phyloP scores from a whole-genome alignment of 2,797 vertebrate genomes.

The Percopsis omiscomaycus region DNA sequence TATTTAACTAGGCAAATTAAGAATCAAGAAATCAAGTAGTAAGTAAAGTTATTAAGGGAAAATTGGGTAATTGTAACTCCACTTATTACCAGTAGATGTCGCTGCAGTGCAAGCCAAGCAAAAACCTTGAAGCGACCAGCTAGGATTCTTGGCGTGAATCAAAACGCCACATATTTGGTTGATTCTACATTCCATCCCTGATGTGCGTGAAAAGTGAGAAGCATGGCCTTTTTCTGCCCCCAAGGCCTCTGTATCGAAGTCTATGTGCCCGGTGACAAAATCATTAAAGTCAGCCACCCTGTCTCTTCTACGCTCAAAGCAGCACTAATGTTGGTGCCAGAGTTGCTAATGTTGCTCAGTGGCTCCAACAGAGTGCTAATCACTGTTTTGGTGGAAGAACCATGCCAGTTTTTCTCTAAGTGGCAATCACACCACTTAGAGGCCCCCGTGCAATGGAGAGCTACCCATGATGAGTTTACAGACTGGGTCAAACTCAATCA shows the following conservation, averaged over 20 bases:
- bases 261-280: slow-evolving; percentile 15
- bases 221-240: slow-evolving; percentile 25
- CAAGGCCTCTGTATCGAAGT: slow-evolving; percentile 6
- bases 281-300: slow-evolving; percentile 17
- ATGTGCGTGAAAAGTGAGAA: slow-evolving; percentile 43
- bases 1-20: too few relatives aligned
- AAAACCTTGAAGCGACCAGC: not conserved
- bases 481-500: slow-evolving; percentile 59
- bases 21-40: too few relatives aligned
- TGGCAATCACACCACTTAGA: slow-evolving; percentile 56
- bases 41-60: too few relatives aligned
- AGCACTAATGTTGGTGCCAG: slow-evolving; percentile 52
- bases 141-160: slow-evolving; percentile 4
- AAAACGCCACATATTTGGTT: slow-evolving; percentile 12
- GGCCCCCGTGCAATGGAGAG: slow-evolving; percentile 23
- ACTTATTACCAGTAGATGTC: slow-evolving; percentile 63
- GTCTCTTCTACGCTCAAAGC: slow-evolving; percentile 18
- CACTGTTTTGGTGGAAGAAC: slow-evolving; percentile 48
- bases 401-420: slow-evolving; percentile 40
- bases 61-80: slow-evolving; percentile 19
- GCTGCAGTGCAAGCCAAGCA: slow-evolving; percentile 41
- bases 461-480: slow-evolving; percentile 52
- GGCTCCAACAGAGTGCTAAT: slow-evolving; percentile 59
- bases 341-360: slow-evolving; percentile 53
- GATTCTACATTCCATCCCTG: slow-evolving; percentile 16